These are phyloP conservation scores for Lasaia peninsularis DNA, from an alignment of 1,140 invertebrate species.

Conservation along the genomic window DNA sequence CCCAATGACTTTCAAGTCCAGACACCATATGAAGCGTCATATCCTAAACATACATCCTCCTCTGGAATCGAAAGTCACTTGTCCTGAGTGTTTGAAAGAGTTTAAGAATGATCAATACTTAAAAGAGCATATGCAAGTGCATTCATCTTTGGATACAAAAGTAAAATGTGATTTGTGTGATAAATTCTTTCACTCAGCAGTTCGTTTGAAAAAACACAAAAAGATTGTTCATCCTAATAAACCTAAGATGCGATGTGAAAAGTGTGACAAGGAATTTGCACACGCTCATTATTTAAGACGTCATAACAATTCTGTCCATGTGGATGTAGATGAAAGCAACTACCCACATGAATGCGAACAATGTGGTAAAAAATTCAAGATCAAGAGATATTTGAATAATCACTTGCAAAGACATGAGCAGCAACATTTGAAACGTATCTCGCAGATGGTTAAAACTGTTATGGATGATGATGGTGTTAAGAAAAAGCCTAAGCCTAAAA, in stretches of 20 bases:
- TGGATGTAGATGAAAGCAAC: slow-evolving; percentile 55
- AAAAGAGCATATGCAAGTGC: slow-evolving; percentile 67
- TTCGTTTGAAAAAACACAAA: slow-evolving; percentile 67
- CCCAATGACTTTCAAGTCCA: slow-evolving; percentile 60
- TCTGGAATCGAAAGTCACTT: slow-evolving; percentile 63
- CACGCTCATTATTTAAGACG: slow-evolving; percentile 58
- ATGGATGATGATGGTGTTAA: slow-evolving; percentile 46
- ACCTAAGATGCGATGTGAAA: slow-evolving; percentile 60
- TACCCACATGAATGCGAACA: slow-evolving; percentile 57
- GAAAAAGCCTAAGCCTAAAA: slow-evolving; percentile 25
- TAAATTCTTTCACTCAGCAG: slow-evolving; percentile 59
- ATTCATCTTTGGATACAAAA: slow-evolving; percentile 55
- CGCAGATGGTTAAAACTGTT: slow-evolving; percentile 63
- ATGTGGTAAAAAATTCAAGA: slow-evolving; percentile 67
- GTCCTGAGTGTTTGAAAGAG: slow-evolving; percentile 63
- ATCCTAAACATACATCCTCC: slow-evolving; percentile 67
- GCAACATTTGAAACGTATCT: slow-evolving; percentile 65
- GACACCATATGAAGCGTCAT: slow-evolving; percentile 64
- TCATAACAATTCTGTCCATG: slow-evolving; percentile 60
- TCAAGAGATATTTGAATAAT: slow-evolving; percentile 59
- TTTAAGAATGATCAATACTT: slow-evolving; percentile 70
- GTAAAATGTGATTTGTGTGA: slow-evolving; percentile 66
- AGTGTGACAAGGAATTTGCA: slow-evolving; percentile 65
- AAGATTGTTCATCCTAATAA: slow-evolving; percentile 66
- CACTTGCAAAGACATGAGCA: slow-evolving; percentile 64